Conservation (phyloP, 2,888 invertebrate species). For the Drosophila lutescens region DNA sequence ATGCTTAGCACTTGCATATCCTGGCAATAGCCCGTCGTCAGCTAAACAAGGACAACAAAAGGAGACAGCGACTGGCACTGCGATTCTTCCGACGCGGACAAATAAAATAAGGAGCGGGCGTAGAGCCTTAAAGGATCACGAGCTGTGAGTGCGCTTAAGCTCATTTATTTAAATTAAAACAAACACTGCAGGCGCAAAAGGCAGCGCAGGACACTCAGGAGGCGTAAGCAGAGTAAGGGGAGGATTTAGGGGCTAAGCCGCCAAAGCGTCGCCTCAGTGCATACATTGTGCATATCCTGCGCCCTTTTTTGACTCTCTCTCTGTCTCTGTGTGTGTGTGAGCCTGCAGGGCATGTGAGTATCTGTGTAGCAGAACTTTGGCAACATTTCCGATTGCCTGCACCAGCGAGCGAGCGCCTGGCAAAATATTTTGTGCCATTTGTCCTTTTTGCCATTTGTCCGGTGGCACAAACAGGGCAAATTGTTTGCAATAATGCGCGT, state of each 20-base stretch:
- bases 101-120: slow-evolving; percentile 56
- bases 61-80: slow-evolving; percentile 12
- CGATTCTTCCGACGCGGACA: slow-evolving; percentile 31
- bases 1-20: slow-evolving; percentile 78
- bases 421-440: slow-evolving; percentile 47
- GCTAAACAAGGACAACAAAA: slow-evolving; percentile 55
- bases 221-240: background rate
- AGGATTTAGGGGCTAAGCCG: slow-evolving; percentile 21
- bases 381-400: slow-evolving; percentile 77
- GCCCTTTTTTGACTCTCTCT: slow-evolving; percentile 14
- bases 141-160: slow-evolving; percentile 74
- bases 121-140: slow-evolving; percentile 74
- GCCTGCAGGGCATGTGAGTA: slow-evolving; percentile 32
- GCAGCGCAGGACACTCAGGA: slow-evolving; percentile 36
- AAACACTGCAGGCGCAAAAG: slow-evolving; percentile 76
- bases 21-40: slow-evolving; percentile 48
- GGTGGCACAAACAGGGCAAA: slow-evolving; percentile 71
- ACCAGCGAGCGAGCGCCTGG: slow-evolving; percentile 18
- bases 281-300: slow-evolving; percentile 52
- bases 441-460: slow-evolving; percentile 72
- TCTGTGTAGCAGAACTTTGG: slow-evolving; percentile 66
- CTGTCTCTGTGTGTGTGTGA: slow-evolving; percentile 18
- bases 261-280: slow-evolving; percentile 48
- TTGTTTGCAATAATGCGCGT: slow-evolving; percentile 79
- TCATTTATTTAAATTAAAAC: slow-evolving; percentile 83